Percentiles rank a stretch among this genome's conserved stretches.
phyloP scores from a whole-genome alignment of 2,888 invertebrate genomes.

The Macrophya annulata region DNA sequence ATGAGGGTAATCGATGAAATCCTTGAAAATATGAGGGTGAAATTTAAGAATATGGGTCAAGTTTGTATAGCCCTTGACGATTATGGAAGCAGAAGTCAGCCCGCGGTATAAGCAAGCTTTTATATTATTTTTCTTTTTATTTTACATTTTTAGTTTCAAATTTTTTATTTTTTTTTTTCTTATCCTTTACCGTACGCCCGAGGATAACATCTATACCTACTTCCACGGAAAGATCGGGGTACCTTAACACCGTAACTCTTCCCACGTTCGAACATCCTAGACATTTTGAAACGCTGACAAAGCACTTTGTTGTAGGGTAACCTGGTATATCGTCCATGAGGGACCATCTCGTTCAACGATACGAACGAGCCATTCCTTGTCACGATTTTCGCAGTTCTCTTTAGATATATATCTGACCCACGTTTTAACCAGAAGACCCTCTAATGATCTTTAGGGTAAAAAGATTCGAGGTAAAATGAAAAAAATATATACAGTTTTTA shows the following conservation, averaged over 20 bases:
- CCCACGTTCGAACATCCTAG: constrained; percentile 12
- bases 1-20: constrained; percentile 19
- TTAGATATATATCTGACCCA: neutral
- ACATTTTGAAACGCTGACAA: constrained; percentile 43
- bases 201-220: constrained; percentile 17
- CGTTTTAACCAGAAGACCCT: constrained; percentile 22
- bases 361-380: constrained; percentile 15
- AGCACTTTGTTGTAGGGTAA: constrained; percentile 30
- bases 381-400: constrained; percentile 7
- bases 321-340: constrained; percentile 24
- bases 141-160: neutral
- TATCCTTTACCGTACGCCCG: neutral
- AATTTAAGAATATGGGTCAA: constrained; percentile 15
- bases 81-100: neutral
- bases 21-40: constrained; percentile 15
- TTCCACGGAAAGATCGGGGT: constrained; percentile 14
- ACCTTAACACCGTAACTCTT: neutral
- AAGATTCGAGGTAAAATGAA: neutral
- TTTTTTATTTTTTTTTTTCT: neutral
- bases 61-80: constrained; percentile 6
- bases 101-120: neutral
- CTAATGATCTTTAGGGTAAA: neutral
- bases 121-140: neutral
- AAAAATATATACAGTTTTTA: neutral
- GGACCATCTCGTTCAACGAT: constrained; percentile 18